Percentiles rank a stretch among this genome's conserved stretches.
Evolutionary conservation across 2,888 invertebrate genomes (phyloP).

Genomic region (Busseola fusca): DNA sequence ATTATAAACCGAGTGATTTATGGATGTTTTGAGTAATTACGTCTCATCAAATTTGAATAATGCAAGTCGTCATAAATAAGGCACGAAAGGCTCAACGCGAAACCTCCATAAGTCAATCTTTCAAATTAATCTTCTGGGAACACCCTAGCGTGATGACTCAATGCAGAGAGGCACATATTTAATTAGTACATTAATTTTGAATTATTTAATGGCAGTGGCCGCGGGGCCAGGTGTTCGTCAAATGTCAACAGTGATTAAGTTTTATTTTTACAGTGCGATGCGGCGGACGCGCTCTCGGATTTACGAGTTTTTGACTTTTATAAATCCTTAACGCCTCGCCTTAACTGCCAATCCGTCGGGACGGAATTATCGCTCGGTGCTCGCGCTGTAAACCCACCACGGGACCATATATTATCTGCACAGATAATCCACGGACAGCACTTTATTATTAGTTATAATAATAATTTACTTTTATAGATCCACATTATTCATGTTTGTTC

Average conservation of each 20-base stretch:
- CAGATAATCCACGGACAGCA: conserved; percentile 87
- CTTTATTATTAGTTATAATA: conserved; percentile 89
- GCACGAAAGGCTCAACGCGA: conserved; percentile 77
- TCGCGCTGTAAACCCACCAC: conserved; percentile 80
- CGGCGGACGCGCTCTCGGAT: conserved; percentile 71
- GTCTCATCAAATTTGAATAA: conserved; percentile 89
- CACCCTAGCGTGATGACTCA: conserved; percentile 84
- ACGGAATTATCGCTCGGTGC: conserved; percentile 82
- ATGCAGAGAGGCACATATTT: conserved; percentile 85
- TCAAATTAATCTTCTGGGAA: conserved; percentile 83
- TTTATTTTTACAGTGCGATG: conserved; percentile 79
- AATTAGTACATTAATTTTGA: conserved; percentile 87
- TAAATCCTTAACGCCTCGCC: conserved; percentile 84
- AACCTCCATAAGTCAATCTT: conserved; percentile 85
- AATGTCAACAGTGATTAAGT: conserved; percentile 87
- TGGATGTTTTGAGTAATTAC: conserved; percentile 87
- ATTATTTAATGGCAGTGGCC: conserved; percentile 81
- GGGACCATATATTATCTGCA: conserved; percentile 84
- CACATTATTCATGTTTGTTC: conserved; percentile 87
- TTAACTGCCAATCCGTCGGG: conserved; percentile 82
- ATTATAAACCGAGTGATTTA: conserved; percentile 86
- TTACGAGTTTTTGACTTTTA: conserved; percentile 87
- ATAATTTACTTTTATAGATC: conserved; percentile 88
- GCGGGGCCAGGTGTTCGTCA: conserved; percentile 85
- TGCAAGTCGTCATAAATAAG: conserved; percentile 85